Evolutionary conservation across 2,113 vertebrate species (phyloP).

Genomic region (Argyrosomus japonicus): DNA sequence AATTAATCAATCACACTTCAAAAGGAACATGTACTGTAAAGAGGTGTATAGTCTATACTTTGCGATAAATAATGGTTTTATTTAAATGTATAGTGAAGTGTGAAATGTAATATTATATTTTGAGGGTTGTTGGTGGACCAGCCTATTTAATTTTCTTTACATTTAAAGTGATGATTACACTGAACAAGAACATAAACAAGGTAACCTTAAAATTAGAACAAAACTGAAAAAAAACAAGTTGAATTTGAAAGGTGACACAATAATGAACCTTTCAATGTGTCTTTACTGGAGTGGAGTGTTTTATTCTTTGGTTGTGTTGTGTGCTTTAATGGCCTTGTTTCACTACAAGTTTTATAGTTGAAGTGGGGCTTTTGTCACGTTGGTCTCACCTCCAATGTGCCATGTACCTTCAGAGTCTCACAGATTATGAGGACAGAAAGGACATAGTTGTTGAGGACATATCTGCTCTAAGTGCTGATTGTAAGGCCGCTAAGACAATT

Average conservation of each 20-base stretch:
- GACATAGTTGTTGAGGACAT: neutral
- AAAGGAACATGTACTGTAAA: too few relatives aligned
- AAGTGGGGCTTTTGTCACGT: neutral
- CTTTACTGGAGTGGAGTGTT: neutral
- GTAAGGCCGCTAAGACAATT: neutral
- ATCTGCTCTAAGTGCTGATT: conserved; percentile 1
- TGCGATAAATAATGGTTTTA: neutral
- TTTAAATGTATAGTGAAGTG: neutral
- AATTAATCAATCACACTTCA: neutral
- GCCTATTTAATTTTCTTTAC: neutral
- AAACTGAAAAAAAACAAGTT: neutral
- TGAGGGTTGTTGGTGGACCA: neutral
- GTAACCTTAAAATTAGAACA: too few relatives aligned
- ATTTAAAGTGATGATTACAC: too few relatives aligned
- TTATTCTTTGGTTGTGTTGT: neutral
- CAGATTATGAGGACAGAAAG: neutral
- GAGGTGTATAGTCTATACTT: neutral
- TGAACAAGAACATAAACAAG: too few relatives aligned
- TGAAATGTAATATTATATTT: neutral
- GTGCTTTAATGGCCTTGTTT: neutral
- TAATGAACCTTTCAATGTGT: neutral
- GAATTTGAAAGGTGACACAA: neutral
- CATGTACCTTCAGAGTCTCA: neutral
- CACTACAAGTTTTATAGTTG: conserved; percentile 3
- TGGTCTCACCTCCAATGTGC: neutral